Conservation (phyloP, 2,888 invertebrate genomes). For the Clistopyga incitator region DNA sequence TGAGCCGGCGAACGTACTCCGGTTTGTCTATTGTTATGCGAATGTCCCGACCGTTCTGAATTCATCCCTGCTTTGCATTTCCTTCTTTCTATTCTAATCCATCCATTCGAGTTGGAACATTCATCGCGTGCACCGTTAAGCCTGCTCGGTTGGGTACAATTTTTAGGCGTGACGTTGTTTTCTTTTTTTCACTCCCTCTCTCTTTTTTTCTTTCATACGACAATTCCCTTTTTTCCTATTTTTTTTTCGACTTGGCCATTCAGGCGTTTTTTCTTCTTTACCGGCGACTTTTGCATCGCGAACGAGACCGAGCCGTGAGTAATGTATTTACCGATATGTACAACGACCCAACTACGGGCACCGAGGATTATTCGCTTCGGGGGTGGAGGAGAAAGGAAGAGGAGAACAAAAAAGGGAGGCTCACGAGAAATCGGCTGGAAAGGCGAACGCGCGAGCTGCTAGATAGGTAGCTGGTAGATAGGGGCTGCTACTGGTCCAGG, state of each 20-base stretch:
- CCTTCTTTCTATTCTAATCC: slow-evolving; percentile 63
- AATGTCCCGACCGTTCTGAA: slow-evolving; percentile 48
- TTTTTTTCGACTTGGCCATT: slow-evolving; percentile 33
- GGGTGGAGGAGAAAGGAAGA: slow-evolving; percentile 34
- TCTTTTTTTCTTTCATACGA: neutral
- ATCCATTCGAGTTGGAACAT: slow-evolving; percentile 62
- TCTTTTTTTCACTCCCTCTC: neutral
- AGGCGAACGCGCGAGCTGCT: slow-evolving; percentile 52
- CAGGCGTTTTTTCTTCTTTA: slow-evolving; percentile 16
- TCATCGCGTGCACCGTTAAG: slow-evolving; percentile 57
- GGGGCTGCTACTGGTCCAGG: slow-evolving; percentile 40
- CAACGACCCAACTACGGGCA: slow-evolving; percentile 55
- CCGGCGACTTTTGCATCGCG: slow-evolving; percentile 53
- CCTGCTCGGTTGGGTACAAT: slow-evolving; percentile 46
- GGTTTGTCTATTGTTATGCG: slow-evolving; percentile 49
- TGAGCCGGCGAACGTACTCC: neutral
- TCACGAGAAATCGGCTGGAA: slow-evolving; percentile 66
- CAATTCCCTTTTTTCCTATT: slow-evolving; percentile 35
- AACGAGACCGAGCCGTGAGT: slow-evolving; percentile 56
- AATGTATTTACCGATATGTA: slow-evolving; percentile 68
- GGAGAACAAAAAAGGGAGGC: slow-evolving; percentile 36
- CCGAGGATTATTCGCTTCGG: slow-evolving; percentile 61
- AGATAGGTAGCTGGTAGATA: slow-evolving; percentile 48
- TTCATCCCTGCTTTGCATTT: slow-evolving; percentile 59
- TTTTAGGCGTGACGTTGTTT: slow-evolving; percentile 30